These are phyloP conservation scores for Aphrophora alni DNA, from an alignment of 2,888 invertebrate species.

Conservation along the genomic window DNA sequence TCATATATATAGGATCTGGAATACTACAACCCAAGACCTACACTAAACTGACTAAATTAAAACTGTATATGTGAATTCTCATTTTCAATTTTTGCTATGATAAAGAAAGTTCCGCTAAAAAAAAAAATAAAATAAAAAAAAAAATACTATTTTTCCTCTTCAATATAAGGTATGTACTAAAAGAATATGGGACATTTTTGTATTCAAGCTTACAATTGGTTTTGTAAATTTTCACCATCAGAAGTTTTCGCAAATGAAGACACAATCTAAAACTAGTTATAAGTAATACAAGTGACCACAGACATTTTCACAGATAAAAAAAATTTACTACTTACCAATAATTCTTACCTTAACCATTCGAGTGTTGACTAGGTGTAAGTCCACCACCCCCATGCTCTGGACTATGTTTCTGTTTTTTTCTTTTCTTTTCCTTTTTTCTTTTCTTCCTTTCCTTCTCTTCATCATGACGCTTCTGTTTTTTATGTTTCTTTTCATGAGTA, in stretches of 20 bases:
- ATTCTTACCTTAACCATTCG: constrained; percentile 53
- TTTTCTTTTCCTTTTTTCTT: constrained; percentile 93
- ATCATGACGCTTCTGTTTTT: constrained; percentile 91
- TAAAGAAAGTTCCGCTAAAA: too few species aligned
- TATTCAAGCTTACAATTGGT: too few species aligned
- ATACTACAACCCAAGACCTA: too few species aligned
- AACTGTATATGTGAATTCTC: too few species aligned
- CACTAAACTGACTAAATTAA: too few species aligned
- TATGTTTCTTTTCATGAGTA: constrained; percentile 93
- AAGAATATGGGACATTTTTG: not conserved
- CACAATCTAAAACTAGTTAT: not conserved
- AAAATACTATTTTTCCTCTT: too few species aligned
- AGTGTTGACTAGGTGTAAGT: constrained; percentile 67
- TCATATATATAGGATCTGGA: too few species aligned
- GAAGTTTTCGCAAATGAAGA: not conserved
- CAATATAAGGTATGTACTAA: not conserved
- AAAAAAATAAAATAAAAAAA: too few species aligned
- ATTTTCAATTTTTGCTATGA: too few species aligned
- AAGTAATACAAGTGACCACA: not conserved
- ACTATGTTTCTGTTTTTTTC: constrained; percentile 93
- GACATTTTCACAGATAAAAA: not conserved
- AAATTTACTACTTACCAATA: not conserved
- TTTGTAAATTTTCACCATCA: too few species aligned
- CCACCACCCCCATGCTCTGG: constrained; percentile 78
- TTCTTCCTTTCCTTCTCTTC: constrained; percentile 94